Conservation (phyloP, 2,797 vertebrate genomes). For the Sebastes vulpes region DNA sequence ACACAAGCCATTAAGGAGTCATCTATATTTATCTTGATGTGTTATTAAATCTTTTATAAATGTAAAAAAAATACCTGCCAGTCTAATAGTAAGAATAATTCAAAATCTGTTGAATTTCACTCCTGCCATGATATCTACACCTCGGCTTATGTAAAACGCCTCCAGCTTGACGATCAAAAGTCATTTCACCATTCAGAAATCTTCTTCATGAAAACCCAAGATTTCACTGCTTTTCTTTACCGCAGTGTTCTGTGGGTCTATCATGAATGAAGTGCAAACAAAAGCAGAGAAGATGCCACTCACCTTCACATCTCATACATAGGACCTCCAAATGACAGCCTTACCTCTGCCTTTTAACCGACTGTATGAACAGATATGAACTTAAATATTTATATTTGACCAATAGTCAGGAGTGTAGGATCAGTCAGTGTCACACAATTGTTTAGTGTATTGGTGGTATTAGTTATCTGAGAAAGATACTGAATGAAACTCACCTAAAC, state of each 20-base stretch:
- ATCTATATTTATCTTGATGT: neutral
- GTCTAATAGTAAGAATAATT: neutral
- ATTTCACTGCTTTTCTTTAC: neutral
- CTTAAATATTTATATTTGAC: neutral
- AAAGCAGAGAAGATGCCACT: neutral
- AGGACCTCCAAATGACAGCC: no score
- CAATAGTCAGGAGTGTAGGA: neutral
- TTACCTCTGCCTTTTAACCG: neutral
- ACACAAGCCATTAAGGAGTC: neutral
- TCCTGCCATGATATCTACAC: neutral
- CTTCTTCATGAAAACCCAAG: neutral
- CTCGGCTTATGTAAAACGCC: neutral
- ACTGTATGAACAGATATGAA: neutral
- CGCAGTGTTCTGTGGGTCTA: neutral
- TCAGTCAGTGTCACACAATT: neutral
- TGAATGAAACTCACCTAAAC: neutral
- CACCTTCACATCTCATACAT: neutral
- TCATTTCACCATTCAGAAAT: neutral
- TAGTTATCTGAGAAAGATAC: neutral
- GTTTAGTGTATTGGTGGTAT: neutral
- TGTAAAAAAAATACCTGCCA: neutral
- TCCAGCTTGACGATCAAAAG: constrained; percentile 4
- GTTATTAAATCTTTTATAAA: neutral
- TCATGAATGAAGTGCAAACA: neutral
- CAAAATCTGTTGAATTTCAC: neutral